Conservation (phyloP, 1,140 invertebrate genomes). For the Propsilocerus akamusi region DNA sequence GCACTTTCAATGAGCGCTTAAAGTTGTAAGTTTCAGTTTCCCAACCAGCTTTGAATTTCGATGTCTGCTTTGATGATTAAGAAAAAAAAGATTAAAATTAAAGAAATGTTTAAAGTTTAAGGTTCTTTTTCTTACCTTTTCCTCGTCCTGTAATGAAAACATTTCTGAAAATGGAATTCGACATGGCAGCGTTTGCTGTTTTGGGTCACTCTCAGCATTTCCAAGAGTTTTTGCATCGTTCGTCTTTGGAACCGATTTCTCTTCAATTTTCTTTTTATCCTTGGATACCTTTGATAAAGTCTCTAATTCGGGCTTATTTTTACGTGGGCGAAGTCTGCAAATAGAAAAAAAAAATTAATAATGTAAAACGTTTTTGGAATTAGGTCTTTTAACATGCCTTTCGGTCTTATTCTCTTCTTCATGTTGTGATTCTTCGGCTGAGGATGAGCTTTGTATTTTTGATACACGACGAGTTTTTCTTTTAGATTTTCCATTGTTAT, state of each 20-base stretch:
- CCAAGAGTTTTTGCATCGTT: too few species aligned
- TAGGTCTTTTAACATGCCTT: neutral
- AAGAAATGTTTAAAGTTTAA: too few species aligned
- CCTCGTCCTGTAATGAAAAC: too few species aligned
- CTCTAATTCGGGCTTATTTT: too few species aligned
- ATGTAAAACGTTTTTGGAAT: neutral
- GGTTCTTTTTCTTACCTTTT: constrained; percentile 29
- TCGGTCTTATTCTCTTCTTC: neutral
- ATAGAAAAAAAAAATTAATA: neutral
- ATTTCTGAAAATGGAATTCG: constrained; percentile 24
- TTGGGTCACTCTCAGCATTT: constrained; percentile 10
- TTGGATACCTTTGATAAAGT: neutral
- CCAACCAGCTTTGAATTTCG: constrained; percentile 40
- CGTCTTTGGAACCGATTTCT: neutral
- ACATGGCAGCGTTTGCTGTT: constrained; percentile 19
- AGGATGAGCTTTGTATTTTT: neutral
- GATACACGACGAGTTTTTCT: neutral
- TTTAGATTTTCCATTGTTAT: constrained; percentile 5
- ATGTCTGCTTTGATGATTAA: neutral
- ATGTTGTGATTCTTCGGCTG: neutral
- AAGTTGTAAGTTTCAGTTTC: constrained; percentile 62
- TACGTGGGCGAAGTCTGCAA: neutral
- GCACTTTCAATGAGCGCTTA: constrained; percentile 61
- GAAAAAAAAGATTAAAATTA: constrained; percentile 50
- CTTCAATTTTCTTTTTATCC: neutral